Conservation (phyloP, 2,888 invertebrate species). For the Camptogramma bilineatum region DNA sequence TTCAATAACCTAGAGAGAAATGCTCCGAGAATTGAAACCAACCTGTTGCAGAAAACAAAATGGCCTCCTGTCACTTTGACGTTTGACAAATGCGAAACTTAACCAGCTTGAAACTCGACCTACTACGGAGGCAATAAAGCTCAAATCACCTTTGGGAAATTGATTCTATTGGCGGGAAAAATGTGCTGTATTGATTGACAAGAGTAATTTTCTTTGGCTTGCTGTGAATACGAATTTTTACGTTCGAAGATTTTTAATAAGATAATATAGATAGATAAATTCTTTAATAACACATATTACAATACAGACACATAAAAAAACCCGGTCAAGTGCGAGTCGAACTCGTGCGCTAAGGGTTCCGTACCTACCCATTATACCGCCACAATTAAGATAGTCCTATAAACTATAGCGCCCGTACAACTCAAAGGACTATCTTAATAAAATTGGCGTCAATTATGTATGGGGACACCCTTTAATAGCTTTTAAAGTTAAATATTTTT, state of each 20-base stretch:
- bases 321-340: no score
- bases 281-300: no score
- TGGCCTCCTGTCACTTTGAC: constrained; percentile 47
- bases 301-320: no score
- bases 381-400: no score
- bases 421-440: no score
- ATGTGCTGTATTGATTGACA: constrained; percentile 38
- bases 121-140: constrained; percentile 24
- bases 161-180: constrained; percentile 36
- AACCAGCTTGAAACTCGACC: constrained; percentile 32
- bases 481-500: no score
- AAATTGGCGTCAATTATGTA: no score
- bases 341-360: no score
- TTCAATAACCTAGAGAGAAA: neutral
- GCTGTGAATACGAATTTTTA: constrained; percentile 23
- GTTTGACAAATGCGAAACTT: constrained; percentile 43
- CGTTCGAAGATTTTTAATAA: constrained; percentile 2
- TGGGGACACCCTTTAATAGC: no score
- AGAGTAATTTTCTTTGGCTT: constrained; percentile 34
- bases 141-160: constrained; percentile 35
- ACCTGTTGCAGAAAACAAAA: constrained; percentile 47
- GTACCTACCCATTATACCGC: no score
- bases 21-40: constrained; percentile 9
- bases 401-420: no score
- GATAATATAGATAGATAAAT: no score